Conservation (phyloP, 2,888 invertebrate genomes). For the Drosophila tripunctata region DNA sequence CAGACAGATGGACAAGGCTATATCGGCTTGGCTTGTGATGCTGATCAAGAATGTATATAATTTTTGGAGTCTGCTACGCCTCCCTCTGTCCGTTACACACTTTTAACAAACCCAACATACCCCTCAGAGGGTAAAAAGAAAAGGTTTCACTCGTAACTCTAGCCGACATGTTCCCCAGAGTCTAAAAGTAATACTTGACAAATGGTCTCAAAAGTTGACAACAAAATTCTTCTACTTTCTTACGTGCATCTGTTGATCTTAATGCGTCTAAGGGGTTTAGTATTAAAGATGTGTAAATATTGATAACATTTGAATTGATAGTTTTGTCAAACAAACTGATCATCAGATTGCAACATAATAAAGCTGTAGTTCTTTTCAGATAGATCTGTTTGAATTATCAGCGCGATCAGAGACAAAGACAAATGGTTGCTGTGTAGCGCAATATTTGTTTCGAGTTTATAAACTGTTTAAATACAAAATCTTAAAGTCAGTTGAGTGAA, state of each 20-base stretch:
- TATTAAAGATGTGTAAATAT: neutral
- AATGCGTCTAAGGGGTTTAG: neutral
- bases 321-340: slow-evolving; percentile 4
- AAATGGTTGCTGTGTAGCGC: neutral
- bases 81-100: no score
- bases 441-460: no score
- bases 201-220: slow-evolving; percentile 12
- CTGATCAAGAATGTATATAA: no score
- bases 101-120: neutral
- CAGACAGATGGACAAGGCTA: no score
- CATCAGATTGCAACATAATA: slow-evolving; percentile 1
- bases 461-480: no score
- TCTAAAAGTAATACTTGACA: no score
- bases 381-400: slow-evolving; percentile 4
- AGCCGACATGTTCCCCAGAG: neutral
- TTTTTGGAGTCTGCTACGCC: no score
- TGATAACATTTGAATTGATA: slow-evolving; percentile 4
- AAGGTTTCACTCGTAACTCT: slow-evolving; percentile 5
- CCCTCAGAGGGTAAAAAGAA: no score
- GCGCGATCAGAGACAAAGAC: neutral
- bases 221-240: slow-evolving; percentile 6
- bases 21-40: no score
- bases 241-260: slow-evolving; percentile 6
- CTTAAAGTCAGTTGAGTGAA: neutral
- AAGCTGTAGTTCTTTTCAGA: neutral